Evolutionary conservation across 1,140 invertebrate genomes (phyloP).

Genomic region (Calliphora vicina): DNA sequence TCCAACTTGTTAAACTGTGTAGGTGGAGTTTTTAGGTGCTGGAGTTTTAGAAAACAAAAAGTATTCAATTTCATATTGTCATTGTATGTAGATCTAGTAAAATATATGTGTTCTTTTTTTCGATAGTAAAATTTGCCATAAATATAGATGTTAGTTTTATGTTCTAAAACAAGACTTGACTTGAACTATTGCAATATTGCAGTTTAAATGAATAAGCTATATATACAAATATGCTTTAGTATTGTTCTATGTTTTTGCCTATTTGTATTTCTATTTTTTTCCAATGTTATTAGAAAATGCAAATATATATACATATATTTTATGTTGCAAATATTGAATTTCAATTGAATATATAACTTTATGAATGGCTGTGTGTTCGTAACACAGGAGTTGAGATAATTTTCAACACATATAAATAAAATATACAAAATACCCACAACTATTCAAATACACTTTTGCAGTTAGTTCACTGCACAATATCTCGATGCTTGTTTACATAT

Average conservation of each 20-base stretch:
- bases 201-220: no score
- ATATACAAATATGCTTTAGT: no score
- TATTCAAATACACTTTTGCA: not conserved
- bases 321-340: not conserved
- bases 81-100: no score
- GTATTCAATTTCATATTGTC: no score
- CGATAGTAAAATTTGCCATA: no score
- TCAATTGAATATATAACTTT: not conserved
- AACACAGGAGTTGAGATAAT: not conserved
- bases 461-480: not conserved
- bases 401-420: not conserved
- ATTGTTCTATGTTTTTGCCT: no score
- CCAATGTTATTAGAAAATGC: not conserved
- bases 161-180: not conserved
- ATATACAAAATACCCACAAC: not conserved
- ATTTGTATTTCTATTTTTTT: not conserved
- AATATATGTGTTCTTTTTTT: no score
- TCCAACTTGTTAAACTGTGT: no score
- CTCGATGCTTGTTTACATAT: not conserved
- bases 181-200: not conserved
- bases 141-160: not conserved
- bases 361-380: not conserved
- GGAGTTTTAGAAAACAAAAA: no score
- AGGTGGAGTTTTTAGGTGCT: no score
- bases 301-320: not conserved